Base-by-base conservation (phyloP, 2,113 vertebrate species). In the Dendropsophus ebraccatus region DNA sequence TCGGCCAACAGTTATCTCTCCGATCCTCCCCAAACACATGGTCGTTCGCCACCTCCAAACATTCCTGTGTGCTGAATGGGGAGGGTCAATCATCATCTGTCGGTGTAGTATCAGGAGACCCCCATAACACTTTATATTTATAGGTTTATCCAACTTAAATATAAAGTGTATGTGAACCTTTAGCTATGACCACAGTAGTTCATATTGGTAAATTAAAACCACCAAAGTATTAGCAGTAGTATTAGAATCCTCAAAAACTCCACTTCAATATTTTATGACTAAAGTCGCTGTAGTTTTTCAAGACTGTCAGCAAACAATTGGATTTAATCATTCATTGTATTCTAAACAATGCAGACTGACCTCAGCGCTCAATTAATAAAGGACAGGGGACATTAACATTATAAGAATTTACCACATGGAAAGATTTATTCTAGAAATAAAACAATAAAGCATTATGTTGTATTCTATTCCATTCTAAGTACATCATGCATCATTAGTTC, bases 331-430 rank as follows among this genome's bases (percentile, higher is more conserved):
- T 62, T 65, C n/a, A 60, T 60, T 81, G 56, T 81, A 47, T 28
- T 81, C 56, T 28, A 28, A 62, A 81, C 78, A 81, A 65, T 81
- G n/a, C 19, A 47, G 78, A 81, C 35, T 62, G 56, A 81, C 56
- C 56, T 81, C n/a, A 81, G n/a, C 65, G 56, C 60, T 28, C 23
- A 62, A 37, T 62, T 80, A 58, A 12, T 78, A 41, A 30, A 50
- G 74, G 37, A 65, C 56, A 56, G 14, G 35, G 35, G 35, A 47
- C 78, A 80, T 45, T 37, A 58, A 62, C 9, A 41, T 58, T 62
- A 60, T 58, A 45, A 23, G 23, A 80, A 80, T 60, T 60, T 80
- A 80, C 56, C 35, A 60, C 77, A 80, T 80, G 56, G 56, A 80
- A 80, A 60, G 54, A 62, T 79, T 58, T 79, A 52, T 52, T 79